Conservation (phyloP, 2,797 vertebrate genomes). For the Enteromius unitaeniatus region DNA sequence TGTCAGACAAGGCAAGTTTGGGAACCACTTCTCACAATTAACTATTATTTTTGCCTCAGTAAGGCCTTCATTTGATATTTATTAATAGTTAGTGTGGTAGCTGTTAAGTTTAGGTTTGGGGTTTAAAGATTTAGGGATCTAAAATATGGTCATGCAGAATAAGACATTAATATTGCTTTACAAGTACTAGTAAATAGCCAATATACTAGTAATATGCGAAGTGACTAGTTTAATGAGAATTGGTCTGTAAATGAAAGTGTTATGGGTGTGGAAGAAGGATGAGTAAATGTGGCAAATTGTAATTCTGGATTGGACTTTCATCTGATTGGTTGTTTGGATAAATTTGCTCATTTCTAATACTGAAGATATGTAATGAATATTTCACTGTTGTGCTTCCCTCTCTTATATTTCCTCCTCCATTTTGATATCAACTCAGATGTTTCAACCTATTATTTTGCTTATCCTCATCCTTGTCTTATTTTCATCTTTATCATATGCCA, state of each 20-base stretch:
- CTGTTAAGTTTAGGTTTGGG: too few relatives aligned
- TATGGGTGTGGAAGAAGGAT: too few relatives aligned
- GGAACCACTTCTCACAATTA: background rate
- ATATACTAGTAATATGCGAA: background rate
- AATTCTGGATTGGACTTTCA: background rate
- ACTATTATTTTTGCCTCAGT: background rate
- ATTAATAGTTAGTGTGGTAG: background rate
- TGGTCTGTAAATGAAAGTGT: background rate
- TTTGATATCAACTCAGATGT: slow-evolving; percentile 90
- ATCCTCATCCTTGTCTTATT: slow-evolving; percentile 99
- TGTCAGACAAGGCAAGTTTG: background rate
- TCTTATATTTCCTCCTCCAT: slow-evolving; percentile 50
- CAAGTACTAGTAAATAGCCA: background rate
- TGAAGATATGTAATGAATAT: background rate
- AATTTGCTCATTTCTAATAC: background rate
- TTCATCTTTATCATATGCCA: slow-evolving; percentile 98
- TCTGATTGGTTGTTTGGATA: background rate
- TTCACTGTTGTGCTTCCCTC: slow-evolving; percentile 18
- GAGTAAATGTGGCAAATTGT: background rate
- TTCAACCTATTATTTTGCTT: slow-evolving; percentile 99
- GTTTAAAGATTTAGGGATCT: too few relatives aligned
- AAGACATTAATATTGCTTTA: background rate
- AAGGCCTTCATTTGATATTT: background rate
- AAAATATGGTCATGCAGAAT: too few relatives aligned
- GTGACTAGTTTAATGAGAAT: background rate